phyloP scores from a whole-genome alignment of 2,797 vertebrate genomes.

The Ctenosaura bakeri region DNA sequence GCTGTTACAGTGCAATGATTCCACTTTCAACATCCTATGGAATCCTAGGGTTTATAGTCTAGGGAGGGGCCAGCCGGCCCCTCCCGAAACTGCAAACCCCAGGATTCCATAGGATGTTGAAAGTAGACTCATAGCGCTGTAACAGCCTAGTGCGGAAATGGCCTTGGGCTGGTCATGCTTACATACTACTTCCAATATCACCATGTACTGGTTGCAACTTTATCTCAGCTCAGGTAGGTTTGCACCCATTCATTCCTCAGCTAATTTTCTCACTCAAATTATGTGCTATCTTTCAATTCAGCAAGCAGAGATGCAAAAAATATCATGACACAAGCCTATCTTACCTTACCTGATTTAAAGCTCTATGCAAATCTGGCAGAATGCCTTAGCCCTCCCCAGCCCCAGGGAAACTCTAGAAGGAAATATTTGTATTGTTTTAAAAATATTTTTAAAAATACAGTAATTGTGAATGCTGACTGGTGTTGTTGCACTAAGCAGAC shows the following conservation, averaged over 20 bases:
- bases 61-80: too few relatives aligned
- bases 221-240: neutral
- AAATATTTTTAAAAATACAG: constrained; percentile 28
- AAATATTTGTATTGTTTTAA: constrained; percentile 37
- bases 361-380: neutral
- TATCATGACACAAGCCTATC: neutral
- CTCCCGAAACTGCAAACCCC: too few relatives aligned
- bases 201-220: neutral
- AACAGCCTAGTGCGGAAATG: too few relatives aligned
- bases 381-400: neutral
- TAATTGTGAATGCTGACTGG: constrained; percentile 29
- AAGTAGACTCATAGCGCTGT: too few relatives aligned
- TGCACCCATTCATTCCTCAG: neutral
- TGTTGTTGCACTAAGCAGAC: constrained; percentile 28
- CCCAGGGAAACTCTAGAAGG: neutral
- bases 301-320: neutral
- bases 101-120: too few relatives aligned
- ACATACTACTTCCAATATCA: neutral
- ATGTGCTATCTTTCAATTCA: neutral
- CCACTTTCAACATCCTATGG: too few relatives aligned
- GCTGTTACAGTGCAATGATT: too few relatives aligned
- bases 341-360: constrained; percentile 1
- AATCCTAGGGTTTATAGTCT: too few relatives aligned
- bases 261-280: neutral
- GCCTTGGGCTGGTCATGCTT: neutral